These are phyloP conservation scores for Ypsolopha sequella DNA, from an alignment of 2,888 invertebrate genomes.

Conservation along the genomic window DNA sequence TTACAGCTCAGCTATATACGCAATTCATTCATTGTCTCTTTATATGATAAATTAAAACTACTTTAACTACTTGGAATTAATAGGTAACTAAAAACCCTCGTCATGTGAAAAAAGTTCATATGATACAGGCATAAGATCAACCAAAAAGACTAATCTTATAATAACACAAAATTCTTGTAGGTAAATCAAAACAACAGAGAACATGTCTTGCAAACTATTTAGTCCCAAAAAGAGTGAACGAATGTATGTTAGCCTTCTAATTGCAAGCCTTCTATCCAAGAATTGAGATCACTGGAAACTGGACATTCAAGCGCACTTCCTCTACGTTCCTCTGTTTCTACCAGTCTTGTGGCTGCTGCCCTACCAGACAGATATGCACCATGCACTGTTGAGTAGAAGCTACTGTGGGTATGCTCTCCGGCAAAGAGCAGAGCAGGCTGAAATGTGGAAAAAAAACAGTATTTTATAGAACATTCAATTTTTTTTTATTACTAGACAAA, in stretches of 20 bases:
- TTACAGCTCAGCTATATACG: no score
- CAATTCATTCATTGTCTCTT: no score
- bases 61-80: background rate
- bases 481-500: no score
- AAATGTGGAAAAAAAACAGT: slow-evolving; percentile 18
- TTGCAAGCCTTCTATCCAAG: slow-evolving; percentile 91
- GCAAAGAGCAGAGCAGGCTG: slow-evolving; percentile 91
- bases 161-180: no score
- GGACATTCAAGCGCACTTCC: slow-evolving; percentile 80
- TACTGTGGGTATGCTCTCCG: slow-evolving; percentile 95
- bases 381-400: slow-evolving; percentile 95
- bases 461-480: background rate
- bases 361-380: slow-evolving; percentile 93
- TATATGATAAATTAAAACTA: background rate
- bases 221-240: background rate
- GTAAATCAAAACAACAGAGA: no score
- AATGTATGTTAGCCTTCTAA: slow-evolving; percentile 63
- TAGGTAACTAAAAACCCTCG: background rate
- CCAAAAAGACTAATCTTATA: no score
- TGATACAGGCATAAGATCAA: no score
- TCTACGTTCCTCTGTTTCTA: slow-evolving; percentile 73
- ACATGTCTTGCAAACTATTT: no score
- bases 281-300: slow-evolving; percentile 83
- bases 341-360: slow-evolving; percentile 80
- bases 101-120: background rate